Conservation (phyloP, 2,888 invertebrate species). For the Pseudanteris insignis region DNA sequence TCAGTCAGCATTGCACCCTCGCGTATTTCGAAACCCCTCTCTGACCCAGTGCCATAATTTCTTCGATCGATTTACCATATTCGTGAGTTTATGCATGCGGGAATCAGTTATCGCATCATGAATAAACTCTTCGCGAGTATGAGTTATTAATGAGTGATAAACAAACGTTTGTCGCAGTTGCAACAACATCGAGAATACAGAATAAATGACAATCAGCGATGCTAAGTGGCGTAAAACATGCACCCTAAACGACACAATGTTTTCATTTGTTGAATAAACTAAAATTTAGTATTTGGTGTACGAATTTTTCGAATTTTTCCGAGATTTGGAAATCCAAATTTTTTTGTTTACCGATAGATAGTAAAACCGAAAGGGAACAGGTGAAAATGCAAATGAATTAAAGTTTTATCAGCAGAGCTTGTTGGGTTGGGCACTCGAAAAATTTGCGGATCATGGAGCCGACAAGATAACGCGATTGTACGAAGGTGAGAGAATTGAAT, state of each 20-base stretch:
- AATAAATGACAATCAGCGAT: too few relatives aligned
- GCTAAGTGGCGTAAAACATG: too few relatives aligned
- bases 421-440: slow-evolving; percentile 39
- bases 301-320: too few relatives aligned
- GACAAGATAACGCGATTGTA: slow-evolving; percentile 44
- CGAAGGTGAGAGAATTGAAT: slow-evolving; percentile 44
- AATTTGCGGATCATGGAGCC: slow-evolving; percentile 39
- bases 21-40: slow-evolving; percentile 44
- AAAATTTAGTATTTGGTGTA: too few relatives aligned
- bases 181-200: too few relatives aligned
- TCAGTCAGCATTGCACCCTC: slow-evolving; percentile 43
- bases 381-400: slow-evolving; percentile 42
- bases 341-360: slow-evolving; percentile 36
- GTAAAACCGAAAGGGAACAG: slow-evolving; percentile 27
- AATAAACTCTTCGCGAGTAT: slow-evolving; percentile 16
- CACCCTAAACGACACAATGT: too few relatives aligned
- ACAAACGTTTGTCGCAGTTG: too few relatives aligned
- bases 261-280: too few relatives aligned
- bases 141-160: too few relatives aligned
- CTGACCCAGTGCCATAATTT: slow-evolving; percentile 61
- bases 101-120: slow-evolving; percentile 4
- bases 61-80: slow-evolving; percentile 58
- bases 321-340: too few relatives aligned
- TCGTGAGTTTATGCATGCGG: slow-evolving; percentile 32
- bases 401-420: slow-evolving; percentile 40